Base-by-base conservation (phyloP, 2,797 vertebrate genomes). In the Sus cebifrons region DNA sequence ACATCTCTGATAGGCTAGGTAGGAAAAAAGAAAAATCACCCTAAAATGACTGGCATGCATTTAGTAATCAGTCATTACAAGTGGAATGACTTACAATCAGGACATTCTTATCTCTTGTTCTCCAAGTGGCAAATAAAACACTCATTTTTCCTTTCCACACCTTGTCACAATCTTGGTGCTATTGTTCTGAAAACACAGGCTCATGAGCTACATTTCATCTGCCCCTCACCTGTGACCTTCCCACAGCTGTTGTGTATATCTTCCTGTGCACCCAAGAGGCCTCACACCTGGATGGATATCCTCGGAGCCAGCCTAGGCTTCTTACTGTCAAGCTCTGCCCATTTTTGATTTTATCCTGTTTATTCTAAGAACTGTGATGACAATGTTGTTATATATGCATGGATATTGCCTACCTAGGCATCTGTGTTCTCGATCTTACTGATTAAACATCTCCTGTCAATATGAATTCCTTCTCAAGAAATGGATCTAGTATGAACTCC, bases 211-310 rank as follows among this genome's bases (percentile, higher is more conserved):
- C 29, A 17, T 36, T 83, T 27, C 21, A 58, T 40, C 49, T 49
- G 32, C 1, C 7, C 5, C 32, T 25, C n/a, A 17, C 4, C 29
- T 6, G 27, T 88, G 6, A 73, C 23, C 6, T 36, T 29, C 3
- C 71, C 18, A 5, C 0, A 20, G 3, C 1, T 52, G 15, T 0
- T 8, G 13, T 67, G 58, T 8, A 8, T 0, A 20, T 23, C 4
- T 52, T 56, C 1, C 32, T 56, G 0, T 62, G 18, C 0, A 6
- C 40, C 32, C 10, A 14, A 18, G 29, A 93, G 5, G 10, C 5
- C 27, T 0, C 44, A 44, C 9, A 2, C 23, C 32, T 93, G 1
- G 6, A 52, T 60, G 36, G 36, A 36, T 36, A 36, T n/a, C 0
- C 25, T n/a, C 23, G 17, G 2, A 96, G 4, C 15, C 73, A 6